phyloP scores from a whole-genome alignment of 2,888 invertebrate genomes.

The Microchrysa polita region DNA sequence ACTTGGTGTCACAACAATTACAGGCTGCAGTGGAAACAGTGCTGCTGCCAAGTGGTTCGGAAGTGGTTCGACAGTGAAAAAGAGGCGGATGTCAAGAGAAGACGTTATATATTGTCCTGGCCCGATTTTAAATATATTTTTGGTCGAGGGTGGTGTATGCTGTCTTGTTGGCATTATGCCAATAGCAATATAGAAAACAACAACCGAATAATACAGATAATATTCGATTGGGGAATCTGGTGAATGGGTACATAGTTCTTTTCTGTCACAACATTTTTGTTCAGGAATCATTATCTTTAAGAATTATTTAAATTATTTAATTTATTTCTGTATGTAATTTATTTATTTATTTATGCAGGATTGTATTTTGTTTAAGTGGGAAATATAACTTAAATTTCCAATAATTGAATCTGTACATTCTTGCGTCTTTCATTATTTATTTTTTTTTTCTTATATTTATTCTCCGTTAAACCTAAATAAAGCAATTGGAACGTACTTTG shows the following conservation, averaged over 20 bases:
- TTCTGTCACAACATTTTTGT: background rate
- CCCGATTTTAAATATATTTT: background rate
- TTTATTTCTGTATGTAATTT: too few species aligned
- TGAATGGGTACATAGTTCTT: background rate
- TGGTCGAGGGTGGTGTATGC: constrained; percentile 2
- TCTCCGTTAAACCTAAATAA: too few species aligned
- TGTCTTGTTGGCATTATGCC: constrained; percentile 15
- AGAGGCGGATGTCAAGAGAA: constrained; percentile 1
- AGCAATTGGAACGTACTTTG: too few species aligned
- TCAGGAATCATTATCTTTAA: too few species aligned
- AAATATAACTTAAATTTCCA: too few species aligned
- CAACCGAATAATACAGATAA: too few species aligned
- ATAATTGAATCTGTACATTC: too few species aligned
- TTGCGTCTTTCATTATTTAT: too few species aligned
- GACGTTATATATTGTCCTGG: constrained; percentile 26
- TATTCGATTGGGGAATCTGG: constrained; percentile 24
- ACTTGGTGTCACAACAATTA: constrained; percentile 83
- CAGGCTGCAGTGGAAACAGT: constrained; percentile 65
- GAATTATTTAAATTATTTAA: too few species aligned
- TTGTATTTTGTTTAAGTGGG: too few species aligned
- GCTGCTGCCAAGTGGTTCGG: constrained; percentile 59
- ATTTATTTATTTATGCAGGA: too few species aligned
- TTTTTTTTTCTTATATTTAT: too few species aligned
- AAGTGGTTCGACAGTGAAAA: constrained; percentile 60
- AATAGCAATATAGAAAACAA: background rate